These are phyloP conservation scores for Colletes latitarsis DNA, from an alignment of 1,140 invertebrate genomes.

Conservation along the genomic window DNA sequence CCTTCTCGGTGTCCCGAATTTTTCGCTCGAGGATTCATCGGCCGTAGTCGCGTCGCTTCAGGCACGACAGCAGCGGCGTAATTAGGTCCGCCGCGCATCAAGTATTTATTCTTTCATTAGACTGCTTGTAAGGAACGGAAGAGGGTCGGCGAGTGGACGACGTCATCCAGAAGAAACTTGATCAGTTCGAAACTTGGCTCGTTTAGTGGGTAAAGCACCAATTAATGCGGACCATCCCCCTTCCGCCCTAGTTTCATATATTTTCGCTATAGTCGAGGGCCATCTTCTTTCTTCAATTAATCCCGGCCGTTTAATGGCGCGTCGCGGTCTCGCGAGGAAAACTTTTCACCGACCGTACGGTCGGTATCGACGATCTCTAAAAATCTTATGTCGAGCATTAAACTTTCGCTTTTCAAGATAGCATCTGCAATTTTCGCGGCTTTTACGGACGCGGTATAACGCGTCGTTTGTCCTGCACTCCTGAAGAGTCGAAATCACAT, in stretches of 20 bases:
- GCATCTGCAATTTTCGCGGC: neutral
- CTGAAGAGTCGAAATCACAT: conserved; percentile 46
- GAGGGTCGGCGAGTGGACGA: conserved; percentile 43
- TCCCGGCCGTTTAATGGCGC: neutral
- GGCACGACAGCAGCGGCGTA: conserved; percentile 61
- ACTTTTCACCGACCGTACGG: neutral
- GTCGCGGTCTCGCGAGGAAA: neutral
- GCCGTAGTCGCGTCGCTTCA: conserved; percentile 23
- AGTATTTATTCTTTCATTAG: conserved; percentile 72
- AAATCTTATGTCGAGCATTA: neutral
- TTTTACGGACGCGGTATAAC: conserved; percentile 5
- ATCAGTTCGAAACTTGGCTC: conserved; percentile 59
- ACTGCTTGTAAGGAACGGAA: conserved; percentile 26
- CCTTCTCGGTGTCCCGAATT: neutral
- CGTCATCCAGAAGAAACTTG: conserved; percentile 58
- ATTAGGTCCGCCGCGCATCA: conserved; percentile 70
- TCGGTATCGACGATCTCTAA: too few species aligned
- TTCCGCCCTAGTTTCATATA: conserved; percentile 33
- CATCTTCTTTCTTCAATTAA: conserved; percentile 28
- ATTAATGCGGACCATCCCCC: conserved; percentile 37
- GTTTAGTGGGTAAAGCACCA: conserved; percentile 34
- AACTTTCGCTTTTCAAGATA: neutral
- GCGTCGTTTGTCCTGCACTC: neutral
- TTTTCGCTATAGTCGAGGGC: conserved; percentile 14
- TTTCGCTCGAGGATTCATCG: conserved; percentile 50